A percentile compares a stretch with the other conserved stretches of the same genome.
phyloP scores from a whole-genome alignment of 1,140 invertebrate species.

The Potamilus streckersoni region DNA sequence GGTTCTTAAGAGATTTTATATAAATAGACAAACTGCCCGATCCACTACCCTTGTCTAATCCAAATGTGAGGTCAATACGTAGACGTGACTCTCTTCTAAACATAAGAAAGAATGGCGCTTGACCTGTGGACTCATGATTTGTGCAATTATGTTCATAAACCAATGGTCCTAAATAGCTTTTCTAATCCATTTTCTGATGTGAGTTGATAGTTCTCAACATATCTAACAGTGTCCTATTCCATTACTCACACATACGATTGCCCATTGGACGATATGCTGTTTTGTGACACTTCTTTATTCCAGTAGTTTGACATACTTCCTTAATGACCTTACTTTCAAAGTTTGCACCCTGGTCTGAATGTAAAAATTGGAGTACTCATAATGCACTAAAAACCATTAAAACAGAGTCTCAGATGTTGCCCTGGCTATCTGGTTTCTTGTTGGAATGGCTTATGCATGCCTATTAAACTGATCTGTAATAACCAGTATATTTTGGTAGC shows the following conservation, averaged over 20 bases:
- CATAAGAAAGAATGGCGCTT: constrained; percentile 8
- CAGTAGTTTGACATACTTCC: constrained; percentile 20
- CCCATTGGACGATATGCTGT: not conserved
- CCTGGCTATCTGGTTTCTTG: constrained; percentile 30
- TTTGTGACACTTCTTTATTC: constrained; percentile 18
- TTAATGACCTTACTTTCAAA: constrained; percentile 28
- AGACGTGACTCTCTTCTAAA: too few species aligned
- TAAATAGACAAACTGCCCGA: too few species aligned
- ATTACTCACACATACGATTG: constrained; percentile 13
- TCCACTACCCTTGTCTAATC: too few species aligned
- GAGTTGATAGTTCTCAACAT: constrained; percentile 30
- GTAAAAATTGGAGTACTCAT: not conserved
- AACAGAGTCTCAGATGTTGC: constrained; percentile 20
- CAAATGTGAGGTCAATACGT: too few species aligned
- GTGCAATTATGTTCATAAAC: constrained; percentile 36
- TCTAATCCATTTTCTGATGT: constrained; percentile 29
- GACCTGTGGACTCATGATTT: constrained; percentile 26
- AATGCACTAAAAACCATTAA: constrained; percentile 23
- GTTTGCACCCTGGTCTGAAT: constrained; percentile 27
- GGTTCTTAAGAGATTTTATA: too few species aligned
- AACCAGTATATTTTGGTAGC: too few species aligned
- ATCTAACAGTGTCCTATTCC: constrained; percentile 25
- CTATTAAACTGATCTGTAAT: too few species aligned
- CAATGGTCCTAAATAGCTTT: constrained; percentile 21
- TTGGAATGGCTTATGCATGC: too few species aligned